phyloP scores from a whole-genome alignment of 2,113 vertebrate genomes.

The Catharus bicknelli region DNA sequence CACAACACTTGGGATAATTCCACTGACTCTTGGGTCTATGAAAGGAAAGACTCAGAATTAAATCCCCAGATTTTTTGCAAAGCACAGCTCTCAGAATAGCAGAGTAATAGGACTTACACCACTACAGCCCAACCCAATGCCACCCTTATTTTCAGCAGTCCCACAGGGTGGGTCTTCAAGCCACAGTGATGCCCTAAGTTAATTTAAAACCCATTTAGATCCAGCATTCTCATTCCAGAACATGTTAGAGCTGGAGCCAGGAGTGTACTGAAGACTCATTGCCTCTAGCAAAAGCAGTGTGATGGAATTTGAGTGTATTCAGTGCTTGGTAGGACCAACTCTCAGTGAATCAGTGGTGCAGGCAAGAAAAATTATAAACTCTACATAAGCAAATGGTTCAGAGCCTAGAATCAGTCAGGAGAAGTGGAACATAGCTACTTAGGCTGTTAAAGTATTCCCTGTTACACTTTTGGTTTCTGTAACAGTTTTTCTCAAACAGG shows the following conservation, averaged over 20 bases:
- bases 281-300: fast-evolving
- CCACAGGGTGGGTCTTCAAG: neutral
- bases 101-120: neutral
- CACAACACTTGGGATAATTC: neutral
- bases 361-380: neutral
- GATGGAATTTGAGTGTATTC: neutral
- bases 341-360: fast-evolving
- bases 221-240: neutral
- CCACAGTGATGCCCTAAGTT: neutral
- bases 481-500: neutral
- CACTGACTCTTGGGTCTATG: neutral
- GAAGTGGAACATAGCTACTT: neutral
- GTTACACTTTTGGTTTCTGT: neutral
- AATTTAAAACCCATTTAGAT: neutral
- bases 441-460: neutral
- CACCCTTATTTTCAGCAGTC: neutral
- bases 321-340: neutral
- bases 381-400: neutral
- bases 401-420: neutral
- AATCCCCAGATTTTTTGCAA: neutral
- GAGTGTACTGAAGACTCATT: neutral
- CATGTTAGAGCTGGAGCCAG: neutral
- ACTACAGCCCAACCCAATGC: neutral
- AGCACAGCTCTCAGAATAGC: neutral
- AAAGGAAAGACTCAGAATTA: neutral